A percentile compares a stretch with the other conserved stretches of the same genome.
Evolutionary conservation across 2,113 vertebrate genomes (phyloP).

Genomic region (Saccopteryx bilineata): DNA sequence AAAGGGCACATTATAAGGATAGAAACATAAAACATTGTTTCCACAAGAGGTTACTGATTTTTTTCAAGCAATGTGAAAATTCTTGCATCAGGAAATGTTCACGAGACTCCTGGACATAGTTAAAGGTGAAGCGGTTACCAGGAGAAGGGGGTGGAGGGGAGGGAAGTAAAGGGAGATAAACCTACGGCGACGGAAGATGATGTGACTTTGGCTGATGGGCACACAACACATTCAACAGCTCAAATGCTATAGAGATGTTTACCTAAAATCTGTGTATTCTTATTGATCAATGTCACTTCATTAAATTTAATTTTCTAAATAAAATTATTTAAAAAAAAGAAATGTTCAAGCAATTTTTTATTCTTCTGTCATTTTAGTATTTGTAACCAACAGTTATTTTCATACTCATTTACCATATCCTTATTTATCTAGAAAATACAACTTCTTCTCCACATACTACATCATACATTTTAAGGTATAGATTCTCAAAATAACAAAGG

Average conservation of each 20-base stretch:
- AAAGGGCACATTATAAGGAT: neutral
- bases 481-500: neutral
- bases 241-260: too few relatives aligned
- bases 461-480: neutral
- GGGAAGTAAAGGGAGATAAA: too few relatives aligned
- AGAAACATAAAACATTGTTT: neutral
- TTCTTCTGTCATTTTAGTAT: conserved; percentile 21
- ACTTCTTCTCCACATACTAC: neutral
- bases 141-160: too few relatives aligned
- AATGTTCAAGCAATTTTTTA: conserved; percentile 23
- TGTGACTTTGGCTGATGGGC: too few relatives aligned
- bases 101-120: neutral
- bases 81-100: neutral
- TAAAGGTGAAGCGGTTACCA: too few relatives aligned
- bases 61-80: neutral
- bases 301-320: too few relatives aligned
- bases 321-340: neutral
- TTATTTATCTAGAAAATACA: neutral
- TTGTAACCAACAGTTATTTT: conserved; percentile 38
- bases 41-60: neutral
- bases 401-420: neutral
- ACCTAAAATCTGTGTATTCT: too few relatives aligned
- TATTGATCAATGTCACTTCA: too few relatives aligned
- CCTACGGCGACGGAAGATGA: too few relatives aligned
- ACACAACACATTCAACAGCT: too few relatives aligned